Percentiles rank a stretch among this genome's conserved stretches.
Conservation (phyloP, 2,797 vertebrate species). For the Fringilla coelebs region DNA sequence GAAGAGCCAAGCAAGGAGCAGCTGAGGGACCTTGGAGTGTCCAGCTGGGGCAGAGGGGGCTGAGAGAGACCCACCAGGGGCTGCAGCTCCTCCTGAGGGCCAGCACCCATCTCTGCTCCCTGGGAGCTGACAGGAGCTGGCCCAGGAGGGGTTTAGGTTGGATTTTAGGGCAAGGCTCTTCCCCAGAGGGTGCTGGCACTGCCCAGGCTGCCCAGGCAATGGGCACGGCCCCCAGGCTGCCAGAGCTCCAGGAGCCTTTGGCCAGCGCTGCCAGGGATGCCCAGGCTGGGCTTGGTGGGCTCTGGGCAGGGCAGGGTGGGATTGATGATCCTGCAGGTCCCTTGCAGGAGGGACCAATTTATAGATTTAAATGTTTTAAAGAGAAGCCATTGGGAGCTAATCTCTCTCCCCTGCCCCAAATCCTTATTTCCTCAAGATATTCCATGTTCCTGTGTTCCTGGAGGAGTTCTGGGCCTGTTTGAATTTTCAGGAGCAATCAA, state of each 20-base stretch:
- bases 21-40: not conserved
- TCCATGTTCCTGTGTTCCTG: not conserved
- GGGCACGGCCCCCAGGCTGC: not conserved
- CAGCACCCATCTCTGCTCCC: not conserved
- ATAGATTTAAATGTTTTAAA: not conserved
- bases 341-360: not conserved
- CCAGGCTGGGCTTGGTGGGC: not conserved
- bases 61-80: not conserved
- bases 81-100: not conserved
- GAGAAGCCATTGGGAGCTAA: not conserved
- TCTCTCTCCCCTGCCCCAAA: not conserved
- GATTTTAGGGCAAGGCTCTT: fast-evolving
- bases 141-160: fast-evolving
- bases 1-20: not conserved
- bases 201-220: not conserved
- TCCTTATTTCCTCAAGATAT: not conserved
- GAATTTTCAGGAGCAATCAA: not conserved
- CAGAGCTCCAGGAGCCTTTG: not conserved
- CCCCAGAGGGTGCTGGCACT: not conserved
- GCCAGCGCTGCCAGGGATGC: not conserved
- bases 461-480: not conserved
- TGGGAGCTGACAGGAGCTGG: not conserved
- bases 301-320: not conserved
- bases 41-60: not conserved
- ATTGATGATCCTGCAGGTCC: fast-evolving